Evolutionary conservation across 2,888 invertebrate species (phyloP).

Genomic region (Drosophila mimica): DNA sequence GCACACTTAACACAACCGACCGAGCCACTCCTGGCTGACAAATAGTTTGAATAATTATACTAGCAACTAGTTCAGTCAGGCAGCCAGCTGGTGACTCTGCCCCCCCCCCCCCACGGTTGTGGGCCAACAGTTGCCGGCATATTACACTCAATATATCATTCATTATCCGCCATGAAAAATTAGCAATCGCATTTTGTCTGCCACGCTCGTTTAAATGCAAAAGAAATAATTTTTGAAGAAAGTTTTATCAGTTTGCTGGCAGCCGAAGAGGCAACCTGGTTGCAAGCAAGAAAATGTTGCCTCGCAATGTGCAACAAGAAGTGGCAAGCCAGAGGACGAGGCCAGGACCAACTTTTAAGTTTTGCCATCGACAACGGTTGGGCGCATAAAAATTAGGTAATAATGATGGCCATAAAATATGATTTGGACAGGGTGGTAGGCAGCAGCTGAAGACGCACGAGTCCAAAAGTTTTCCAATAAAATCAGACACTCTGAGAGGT

Average conservation of each 20-base stretch:
- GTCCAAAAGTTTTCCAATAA: conserved; percentile 77
- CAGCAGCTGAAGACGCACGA: background rate
- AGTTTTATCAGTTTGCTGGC: conserved; percentile 74
- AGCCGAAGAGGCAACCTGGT: conserved; percentile 42
- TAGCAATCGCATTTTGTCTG: conserved; percentile 79
- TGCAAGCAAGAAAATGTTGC: conserved; percentile 24
- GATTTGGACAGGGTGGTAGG: conserved; percentile 60
- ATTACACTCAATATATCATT: conserved; percentile 76
- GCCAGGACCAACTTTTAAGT: conserved; percentile 66
- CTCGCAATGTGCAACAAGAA: conserved; percentile 71
- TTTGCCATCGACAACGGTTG: conserved; percentile 34
- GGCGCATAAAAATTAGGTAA: conserved; percentile 77
- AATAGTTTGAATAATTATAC: conserved; percentile 79
- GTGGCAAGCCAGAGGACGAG: conserved; percentile 13
- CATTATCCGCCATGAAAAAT: conserved; percentile 79
- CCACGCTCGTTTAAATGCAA: conserved; percentile 73
- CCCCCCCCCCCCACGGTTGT: too few species aligned
- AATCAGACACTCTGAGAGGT: conserved; percentile 73
- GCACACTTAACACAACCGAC: conserved; percentile 13
- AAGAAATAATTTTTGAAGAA: conserved; percentile 59
- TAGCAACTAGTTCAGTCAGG: conserved; percentile 54
- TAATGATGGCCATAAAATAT: conserved; percentile 80
- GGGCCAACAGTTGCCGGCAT: conserved; percentile 40
- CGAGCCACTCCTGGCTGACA: conserved; percentile 49
- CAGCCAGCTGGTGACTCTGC: conserved; percentile 3